Conservation (phyloP, 2,888 invertebrate genomes). For the Andrena camellia region DNA sequence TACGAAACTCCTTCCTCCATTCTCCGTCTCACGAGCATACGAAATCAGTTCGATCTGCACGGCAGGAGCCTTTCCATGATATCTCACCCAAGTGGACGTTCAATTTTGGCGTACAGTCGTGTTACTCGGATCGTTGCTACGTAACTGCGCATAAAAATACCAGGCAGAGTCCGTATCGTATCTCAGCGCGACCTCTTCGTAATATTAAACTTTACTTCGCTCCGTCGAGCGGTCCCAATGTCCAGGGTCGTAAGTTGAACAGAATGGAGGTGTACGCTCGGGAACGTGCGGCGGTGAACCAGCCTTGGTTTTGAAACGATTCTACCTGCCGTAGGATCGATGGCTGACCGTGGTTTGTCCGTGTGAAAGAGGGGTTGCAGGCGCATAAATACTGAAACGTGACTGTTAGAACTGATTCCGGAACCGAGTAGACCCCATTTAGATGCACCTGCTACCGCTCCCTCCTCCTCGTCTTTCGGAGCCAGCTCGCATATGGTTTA, state of each 20-base stretch:
- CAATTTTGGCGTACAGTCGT: conserved; percentile 16
- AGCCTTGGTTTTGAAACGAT: conserved; percentile 54
- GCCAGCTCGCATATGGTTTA: conserved; percentile 33
- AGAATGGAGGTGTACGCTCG: conserved; percentile 34
- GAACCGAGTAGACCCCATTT: conserved; percentile 59
- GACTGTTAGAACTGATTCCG: conserved; percentile 68
- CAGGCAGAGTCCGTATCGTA: conserved; percentile 26
- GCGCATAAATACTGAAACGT: conserved; percentile 70
- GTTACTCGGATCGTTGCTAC: conserved; percentile 13
- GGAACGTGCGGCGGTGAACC: conserved; percentile 46
- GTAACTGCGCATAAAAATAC: conserved; percentile 40
- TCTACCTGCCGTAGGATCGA: conserved; percentile 52
- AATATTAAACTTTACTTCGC: conserved; percentile 50
- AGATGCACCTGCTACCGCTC: conserved; percentile 63
- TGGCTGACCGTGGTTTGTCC: conserved; percentile 57
- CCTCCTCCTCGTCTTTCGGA: conserved; percentile 7
- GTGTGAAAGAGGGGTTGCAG: conserved; percentile 46
- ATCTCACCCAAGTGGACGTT: background rate
- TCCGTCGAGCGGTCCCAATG: conserved; percentile 13
- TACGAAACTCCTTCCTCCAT: background rate
- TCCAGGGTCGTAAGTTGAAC: conserved; percentile 25
- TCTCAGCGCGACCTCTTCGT: conserved; percentile 36
- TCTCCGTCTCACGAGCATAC: too few relatives aligned
- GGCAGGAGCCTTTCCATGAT: background rate
- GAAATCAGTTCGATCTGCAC: background rate